These are phyloP conservation scores for Petroica traversi DNA, from an alignment of 2,113 vertebrate species.

Conservation along the genomic window DNA sequence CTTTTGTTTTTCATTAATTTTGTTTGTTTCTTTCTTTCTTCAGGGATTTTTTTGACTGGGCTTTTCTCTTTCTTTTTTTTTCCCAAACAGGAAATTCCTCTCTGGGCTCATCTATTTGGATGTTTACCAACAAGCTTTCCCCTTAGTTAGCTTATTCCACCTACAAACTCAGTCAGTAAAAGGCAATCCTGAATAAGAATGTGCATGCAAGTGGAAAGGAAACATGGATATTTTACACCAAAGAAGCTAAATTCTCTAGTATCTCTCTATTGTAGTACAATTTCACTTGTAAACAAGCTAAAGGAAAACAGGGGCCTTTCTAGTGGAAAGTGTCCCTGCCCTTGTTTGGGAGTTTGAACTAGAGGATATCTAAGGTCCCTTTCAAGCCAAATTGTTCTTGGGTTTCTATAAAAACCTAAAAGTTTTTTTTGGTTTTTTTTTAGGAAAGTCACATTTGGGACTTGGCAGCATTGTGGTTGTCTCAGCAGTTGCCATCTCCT, in stretches of 20 bases:
- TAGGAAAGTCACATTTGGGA: not conserved
- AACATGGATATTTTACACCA: not conserved
- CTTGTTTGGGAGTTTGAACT: not conserved
- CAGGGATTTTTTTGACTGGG: not conserved
- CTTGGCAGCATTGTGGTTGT: not conserved
- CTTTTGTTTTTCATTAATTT: not conserved
- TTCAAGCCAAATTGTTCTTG: not conserved
- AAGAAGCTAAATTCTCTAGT: not conserved
- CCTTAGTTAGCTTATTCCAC: constrained; percentile 13
- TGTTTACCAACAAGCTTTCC: constrained; percentile 24
- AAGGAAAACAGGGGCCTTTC: not conserved
- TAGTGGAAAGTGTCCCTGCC: not conserved
- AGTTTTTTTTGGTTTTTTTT: not conserved
- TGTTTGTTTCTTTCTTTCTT: not conserved
- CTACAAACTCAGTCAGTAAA: not conserved
- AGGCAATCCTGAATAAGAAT: not conserved
- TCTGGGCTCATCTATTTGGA: not conserved
- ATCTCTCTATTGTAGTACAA: not conserved
- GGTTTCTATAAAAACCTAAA: not conserved
- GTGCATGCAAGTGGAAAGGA: not conserved
- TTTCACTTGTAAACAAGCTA: not conserved
- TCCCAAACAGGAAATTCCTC: not conserved
- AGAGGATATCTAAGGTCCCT: not conserved
- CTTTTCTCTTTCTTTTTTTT: not conserved
- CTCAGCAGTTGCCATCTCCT: not conserved